Conservation (phyloP, 2,797 vertebrate genomes). For the Crenuchus spilurus region DNA sequence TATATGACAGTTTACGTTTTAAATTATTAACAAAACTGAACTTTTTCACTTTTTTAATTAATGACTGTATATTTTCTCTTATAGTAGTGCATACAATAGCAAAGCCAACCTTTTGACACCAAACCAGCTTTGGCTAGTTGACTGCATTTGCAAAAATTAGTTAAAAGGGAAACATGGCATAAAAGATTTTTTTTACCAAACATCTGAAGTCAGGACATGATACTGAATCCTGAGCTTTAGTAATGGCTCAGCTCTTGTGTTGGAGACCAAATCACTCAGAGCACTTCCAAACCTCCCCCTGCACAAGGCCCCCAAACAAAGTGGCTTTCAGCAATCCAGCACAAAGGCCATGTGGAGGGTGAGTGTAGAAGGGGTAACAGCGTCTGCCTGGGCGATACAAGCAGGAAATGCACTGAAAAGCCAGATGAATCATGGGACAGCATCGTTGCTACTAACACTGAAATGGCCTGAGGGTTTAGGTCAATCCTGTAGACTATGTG, state of each 20-base stretch:
- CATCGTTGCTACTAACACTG: slow-evolving; percentile 31
- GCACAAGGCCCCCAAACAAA: slow-evolving; percentile 37
- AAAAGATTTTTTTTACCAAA: too few relatives aligned
- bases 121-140: too few relatives aligned
- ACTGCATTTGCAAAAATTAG: too few relatives aligned
- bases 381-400: slow-evolving; percentile 51
- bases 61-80: too few relatives aligned
- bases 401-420: slow-evolving; percentile 63
- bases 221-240: too few relatives aligned
- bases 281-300: neutral
- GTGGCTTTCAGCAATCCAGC: slow-evolving; percentile 36
- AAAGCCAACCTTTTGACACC: too few relatives aligned
- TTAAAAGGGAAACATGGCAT: too few relatives aligned
- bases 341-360: neutral
- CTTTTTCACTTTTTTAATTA: too few relatives aligned
- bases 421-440: slow-evolving; percentile 65
- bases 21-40: too few relatives aligned
- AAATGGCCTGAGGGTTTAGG: slow-evolving; percentile 62
- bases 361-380: slow-evolving; percentile 39
- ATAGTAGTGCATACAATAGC: too few relatives aligned
- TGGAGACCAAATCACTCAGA: neutral
- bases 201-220: too few relatives aligned
- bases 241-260: neutral
- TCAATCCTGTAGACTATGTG: slow-evolving; percentile 56
- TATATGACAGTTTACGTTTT: too few relatives aligned